Base-by-base conservation (phyloP, 2,888 invertebrate species). In the Cryptus viduatorius region DNA sequence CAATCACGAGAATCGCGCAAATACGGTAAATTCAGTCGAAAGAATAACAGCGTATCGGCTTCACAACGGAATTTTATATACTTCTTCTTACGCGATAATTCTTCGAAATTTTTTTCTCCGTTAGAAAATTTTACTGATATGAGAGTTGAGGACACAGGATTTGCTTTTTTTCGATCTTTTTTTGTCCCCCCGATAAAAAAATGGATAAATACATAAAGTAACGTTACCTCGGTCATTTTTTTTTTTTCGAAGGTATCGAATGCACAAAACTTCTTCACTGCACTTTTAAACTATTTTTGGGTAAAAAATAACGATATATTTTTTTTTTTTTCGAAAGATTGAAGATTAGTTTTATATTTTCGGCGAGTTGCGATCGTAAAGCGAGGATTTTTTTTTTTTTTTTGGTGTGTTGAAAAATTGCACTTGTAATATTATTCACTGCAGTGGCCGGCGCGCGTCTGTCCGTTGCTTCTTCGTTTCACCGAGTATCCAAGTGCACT, bases 401-500 rank as follows among this genome's bases (percentile, higher is more conserved):
- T 12, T 67, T 4, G 24, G 29, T 0, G 59, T 65, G n/a, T 56
- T 37, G 16, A 37, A 0, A 31, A 68, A 16, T 68, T 7, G 14
- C 44, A 75, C 16, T 75, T 31, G 56, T 44, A 59, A 59, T 68
- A 44, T 68, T 37, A 19, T 37, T 48, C 24, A 46, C 3, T 59
- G 19, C 67, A 48, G 72, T 48, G 69, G 61, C 81, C 56, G 72
- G 80, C 76, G 77, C 19, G 46, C 71, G 31, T 67, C 65, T 50
- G 48, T 78, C 5, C 46, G 69, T 48, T 37, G 78, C 78, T 76
- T 82, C 48, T 80, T 79, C 69, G 73, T 83, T 83, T 81, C 69
- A 64, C 72, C 75, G 82, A 76, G 85, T 83, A 80, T 76, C 65
- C 76, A 79, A 85, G 79, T 84, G 67, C 79, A 86, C 84, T 85